Conservation (phyloP, 2,888 invertebrate genomes). For the Prenolepis imparis region DNA sequence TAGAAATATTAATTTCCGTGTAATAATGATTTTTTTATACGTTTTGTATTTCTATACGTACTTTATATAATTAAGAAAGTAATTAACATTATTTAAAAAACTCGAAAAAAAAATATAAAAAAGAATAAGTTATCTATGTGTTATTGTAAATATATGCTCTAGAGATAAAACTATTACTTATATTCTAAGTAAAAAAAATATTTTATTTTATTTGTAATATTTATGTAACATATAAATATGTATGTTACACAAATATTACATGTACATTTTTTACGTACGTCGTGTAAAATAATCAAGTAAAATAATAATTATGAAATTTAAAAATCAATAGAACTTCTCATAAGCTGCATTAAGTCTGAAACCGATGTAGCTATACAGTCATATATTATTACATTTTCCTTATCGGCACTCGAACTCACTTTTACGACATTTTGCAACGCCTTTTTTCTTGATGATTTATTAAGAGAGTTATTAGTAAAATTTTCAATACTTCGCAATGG, state of each 20-base stretch:
- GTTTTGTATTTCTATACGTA: neutral
- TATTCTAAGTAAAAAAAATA: neutral
- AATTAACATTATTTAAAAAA: neutral
- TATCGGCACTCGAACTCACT: neutral
- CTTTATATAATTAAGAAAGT: neutral
- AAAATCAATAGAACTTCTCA: neutral
- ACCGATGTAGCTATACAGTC: neutral
- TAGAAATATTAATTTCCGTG: neutral
- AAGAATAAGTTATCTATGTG: neutral
- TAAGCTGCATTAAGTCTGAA: neutral
- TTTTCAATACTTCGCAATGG: neutral
- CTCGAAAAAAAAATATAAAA: neutral
- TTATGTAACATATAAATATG: neutral
- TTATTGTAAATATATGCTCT: neutral
- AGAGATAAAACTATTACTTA: constrained; percentile 5
- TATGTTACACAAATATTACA: neutral
- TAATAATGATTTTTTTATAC: neutral
- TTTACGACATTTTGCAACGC: neutral
- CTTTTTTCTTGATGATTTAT: neutral
- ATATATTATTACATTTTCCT: neutral
- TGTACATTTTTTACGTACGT: neutral
- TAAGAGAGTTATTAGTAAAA: neutral
- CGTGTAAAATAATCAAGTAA: neutral
- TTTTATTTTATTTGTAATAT: neutral
- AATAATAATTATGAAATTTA: constrained; percentile 8